Conservation (phyloP, 2,797 vertebrate genomes). For the Emydoidea blandingii region DNA sequence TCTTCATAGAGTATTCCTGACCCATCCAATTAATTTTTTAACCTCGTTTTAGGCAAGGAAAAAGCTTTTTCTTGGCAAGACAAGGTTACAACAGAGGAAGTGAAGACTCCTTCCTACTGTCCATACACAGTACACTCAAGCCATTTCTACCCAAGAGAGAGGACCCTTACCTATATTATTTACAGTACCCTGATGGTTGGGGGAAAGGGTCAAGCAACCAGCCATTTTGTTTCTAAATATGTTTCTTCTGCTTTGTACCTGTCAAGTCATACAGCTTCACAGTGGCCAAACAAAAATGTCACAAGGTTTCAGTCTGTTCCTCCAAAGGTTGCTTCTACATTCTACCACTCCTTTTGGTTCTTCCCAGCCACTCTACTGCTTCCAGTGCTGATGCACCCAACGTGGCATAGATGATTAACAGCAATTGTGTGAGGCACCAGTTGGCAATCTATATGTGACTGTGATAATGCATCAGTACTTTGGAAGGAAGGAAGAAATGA, state of each 20-base stretch:
- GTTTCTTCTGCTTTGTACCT: background rate
- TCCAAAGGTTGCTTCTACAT: background rate
- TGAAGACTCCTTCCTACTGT: background rate
- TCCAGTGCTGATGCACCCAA: accelerated
- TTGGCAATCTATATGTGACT: background rate
- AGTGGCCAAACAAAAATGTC: background rate
- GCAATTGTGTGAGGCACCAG: background rate
- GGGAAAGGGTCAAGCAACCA: background rate
- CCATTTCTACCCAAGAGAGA: background rate
- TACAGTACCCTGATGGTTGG: background rate
- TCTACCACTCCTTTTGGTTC: background rate
- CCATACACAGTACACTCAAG: background rate
- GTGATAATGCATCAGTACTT: background rate
- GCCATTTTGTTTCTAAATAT: background rate
- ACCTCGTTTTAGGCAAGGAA: background rate
- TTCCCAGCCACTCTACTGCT: background rate
- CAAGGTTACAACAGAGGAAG: background rate
- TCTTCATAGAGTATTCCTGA: background rate
- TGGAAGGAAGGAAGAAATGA: background rate
- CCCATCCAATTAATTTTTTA: background rate
- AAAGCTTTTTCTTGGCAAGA: background rate
- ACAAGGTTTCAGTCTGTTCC: accelerated
- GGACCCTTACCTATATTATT: background rate
- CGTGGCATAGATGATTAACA: background rate
- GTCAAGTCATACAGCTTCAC: background rate